phyloP scores from a whole-genome alignment of 2,888 invertebrate species.

The Scelioninae gen. 2 region DNA sequence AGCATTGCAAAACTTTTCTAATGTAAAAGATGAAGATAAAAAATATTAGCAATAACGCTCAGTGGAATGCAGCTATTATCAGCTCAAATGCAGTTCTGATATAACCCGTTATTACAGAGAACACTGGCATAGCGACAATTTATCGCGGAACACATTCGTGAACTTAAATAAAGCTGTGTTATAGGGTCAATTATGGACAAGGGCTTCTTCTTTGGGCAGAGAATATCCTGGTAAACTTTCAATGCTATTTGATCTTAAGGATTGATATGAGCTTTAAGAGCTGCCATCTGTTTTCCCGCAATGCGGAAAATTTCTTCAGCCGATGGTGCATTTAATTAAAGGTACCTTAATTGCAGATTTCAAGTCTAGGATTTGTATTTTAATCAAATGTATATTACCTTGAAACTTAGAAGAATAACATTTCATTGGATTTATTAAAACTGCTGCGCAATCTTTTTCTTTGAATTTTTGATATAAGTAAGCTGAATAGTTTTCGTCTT shows the following conservation, averaged over 20 bases:
- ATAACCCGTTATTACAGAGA: too few species aligned
- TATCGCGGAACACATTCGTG: neutral
- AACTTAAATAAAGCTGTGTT: constrained; percentile 15
- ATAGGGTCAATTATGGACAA: constrained; percentile 16
- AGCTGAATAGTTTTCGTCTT: too few species aligned
- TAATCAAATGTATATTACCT: neutral
- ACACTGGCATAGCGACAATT: too few species aligned
- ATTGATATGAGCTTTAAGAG: constrained; percentile 8
- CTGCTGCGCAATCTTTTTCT: too few species aligned
- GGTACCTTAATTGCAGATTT: neutral
- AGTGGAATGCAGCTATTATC: too few species aligned
- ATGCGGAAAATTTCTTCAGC: constrained; percentile 1
- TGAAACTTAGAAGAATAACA: too few species aligned
- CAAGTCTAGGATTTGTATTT: neutral
- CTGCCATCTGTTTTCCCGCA: constrained; percentile 2
- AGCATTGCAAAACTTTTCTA: too few species aligned
- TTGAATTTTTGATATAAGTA: too few species aligned
- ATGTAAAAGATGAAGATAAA: too few species aligned
- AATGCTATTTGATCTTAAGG: constrained; percentile 30
- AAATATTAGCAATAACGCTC: too few species aligned
- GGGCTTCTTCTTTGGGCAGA: constrained; percentile 17
- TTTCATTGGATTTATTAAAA: too few species aligned
- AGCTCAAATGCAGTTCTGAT: too few species aligned
- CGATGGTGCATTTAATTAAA: constrained; percentile 10
- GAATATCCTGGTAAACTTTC: constrained; percentile 27